Percentiles rank a stretch among this genome's conserved stretches.
These are phyloP conservation scores for Tenthredo distinguenda DNA, from an alignment of 2,888 invertebrate species.

Conservation along the genomic window DNA sequence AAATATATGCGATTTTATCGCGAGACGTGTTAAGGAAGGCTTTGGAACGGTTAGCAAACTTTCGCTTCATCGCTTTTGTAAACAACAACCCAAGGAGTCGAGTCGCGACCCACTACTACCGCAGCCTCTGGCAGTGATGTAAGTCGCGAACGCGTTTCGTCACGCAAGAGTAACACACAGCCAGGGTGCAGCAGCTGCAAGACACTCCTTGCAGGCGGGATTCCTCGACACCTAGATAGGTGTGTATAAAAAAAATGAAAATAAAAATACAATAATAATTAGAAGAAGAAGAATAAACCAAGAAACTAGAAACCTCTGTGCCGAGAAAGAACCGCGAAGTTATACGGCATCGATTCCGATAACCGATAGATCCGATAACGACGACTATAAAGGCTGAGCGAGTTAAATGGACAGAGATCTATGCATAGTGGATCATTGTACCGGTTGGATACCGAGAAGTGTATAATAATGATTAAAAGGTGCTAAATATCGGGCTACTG, in stretches of 20 bases:
- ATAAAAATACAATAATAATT: not conserved
- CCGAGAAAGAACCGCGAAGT: not conserved
- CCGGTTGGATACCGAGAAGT: not conserved
- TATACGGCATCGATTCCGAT: not conserved
- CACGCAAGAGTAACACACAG: conserved; percentile 51
- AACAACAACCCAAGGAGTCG: conserved; percentile 35
- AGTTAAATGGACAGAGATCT: not conserved
- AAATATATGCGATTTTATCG: not conserved
- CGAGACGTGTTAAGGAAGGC: conserved; percentile 9
- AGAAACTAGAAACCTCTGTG: not conserved
- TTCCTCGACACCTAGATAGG: not conserved
- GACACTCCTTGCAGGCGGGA: conserved; percentile 17
- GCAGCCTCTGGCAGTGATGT: conserved; percentile 56
- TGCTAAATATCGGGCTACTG: conserved; percentile 9
- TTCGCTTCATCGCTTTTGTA: conserved; percentile 48
- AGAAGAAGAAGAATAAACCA: not conserved
- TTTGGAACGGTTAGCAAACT: conserved; percentile 40
- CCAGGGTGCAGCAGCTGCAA: conserved; percentile 41
- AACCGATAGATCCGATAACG: not conserved
- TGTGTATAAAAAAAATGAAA: not conserved
- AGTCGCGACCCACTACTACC: conserved; percentile 52
- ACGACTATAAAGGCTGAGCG: not conserved
- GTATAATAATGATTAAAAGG: not conserved
- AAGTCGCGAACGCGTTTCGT: conserved; percentile 58
- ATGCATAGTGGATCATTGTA: not conserved